Percentiles rank a stretch among this genome's conserved stretches.
These are phyloP conservation scores for Bombus sylvicola DNA, from an alignment of 1,140 invertebrate species.

Conservation along the genomic window DNA sequence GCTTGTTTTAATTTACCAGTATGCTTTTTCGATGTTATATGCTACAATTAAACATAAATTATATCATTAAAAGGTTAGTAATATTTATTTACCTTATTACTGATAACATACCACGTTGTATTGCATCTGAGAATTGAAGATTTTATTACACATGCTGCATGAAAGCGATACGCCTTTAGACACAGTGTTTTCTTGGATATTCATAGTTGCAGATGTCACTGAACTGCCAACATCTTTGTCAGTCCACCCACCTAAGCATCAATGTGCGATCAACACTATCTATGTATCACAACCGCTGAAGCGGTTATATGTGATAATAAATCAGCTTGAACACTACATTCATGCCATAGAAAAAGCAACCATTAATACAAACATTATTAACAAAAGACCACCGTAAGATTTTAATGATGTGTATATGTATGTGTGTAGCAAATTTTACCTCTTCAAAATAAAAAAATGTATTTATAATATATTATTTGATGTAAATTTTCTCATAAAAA, in stretches of 20 bases:
- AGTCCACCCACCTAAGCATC: constrained; percentile 81
- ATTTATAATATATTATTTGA: background rate
- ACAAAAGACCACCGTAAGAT: constrained; percentile 25
- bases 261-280: constrained; percentile 83
- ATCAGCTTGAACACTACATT: constrained; percentile 83
- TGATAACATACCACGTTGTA: constrained; percentile 77
- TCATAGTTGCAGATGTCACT: constrained; percentile 46
- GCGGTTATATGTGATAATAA: constrained; percentile 81
- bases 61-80: constrained; percentile 42
- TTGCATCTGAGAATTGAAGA: constrained; percentile 79
- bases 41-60: constrained; percentile 72
- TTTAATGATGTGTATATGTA: constrained; percentile 14
- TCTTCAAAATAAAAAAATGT: constrained; percentile 29
- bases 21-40: constrained; percentile 79
- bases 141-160: constrained; percentile 79
- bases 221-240: constrained; percentile 60
- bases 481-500: background rate
- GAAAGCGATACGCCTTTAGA: constrained; percentile 67
- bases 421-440: constrained; percentile 11
- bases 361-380: constrained; percentile 59
- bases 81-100: background rate
- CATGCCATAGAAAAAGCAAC: constrained; percentile 78
- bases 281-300: constrained; percentile 80
- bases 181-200: constrained; percentile 38
- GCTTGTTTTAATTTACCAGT: constrained; percentile 71